A percentile compares a stretch with the other conserved stretches of the same genome.
Conservation (phyloP, 1,140 invertebrate species). For the Diorhabda sublineata region DNA sequence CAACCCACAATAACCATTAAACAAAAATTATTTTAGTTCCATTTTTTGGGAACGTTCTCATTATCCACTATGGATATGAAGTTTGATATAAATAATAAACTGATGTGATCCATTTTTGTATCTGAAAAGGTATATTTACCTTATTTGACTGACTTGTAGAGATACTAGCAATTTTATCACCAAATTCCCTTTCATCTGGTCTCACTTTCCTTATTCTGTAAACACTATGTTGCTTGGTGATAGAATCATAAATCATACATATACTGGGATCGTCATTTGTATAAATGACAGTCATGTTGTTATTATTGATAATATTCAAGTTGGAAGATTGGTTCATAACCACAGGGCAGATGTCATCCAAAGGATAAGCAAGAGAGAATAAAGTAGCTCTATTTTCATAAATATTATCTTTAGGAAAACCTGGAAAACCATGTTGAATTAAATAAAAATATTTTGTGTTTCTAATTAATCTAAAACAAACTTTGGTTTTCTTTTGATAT, state of each 20-base stretch:
- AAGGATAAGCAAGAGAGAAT: slow-evolving; percentile 81
- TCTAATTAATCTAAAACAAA: slow-evolving; percentile 20
- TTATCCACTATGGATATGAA: too few species aligned
- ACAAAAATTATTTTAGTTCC: too few species aligned
- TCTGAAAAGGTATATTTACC: slow-evolving; percentile 17
- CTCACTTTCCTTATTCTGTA: slow-evolving; percentile 75
- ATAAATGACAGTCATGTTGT: slow-evolving; percentile 52
- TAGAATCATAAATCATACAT: slow-evolving; percentile 69
- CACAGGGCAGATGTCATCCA: slow-evolving; percentile 84
- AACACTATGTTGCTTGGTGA: slow-evolving; percentile 72
- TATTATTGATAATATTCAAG: slow-evolving; percentile 53
- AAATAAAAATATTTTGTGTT: neutral
- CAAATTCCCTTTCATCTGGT: slow-evolving; percentile 57
- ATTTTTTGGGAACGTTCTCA: too few species aligned
- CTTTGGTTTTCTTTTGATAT: slow-evolving; percentile 60
- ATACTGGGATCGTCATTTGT: slow-evolving; percentile 54
- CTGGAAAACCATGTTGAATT: slow-evolving; percentile 23
- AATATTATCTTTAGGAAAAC: slow-evolving; percentile 33
- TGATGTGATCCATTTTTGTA: too few species aligned
- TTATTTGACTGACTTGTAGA: slow-evolving; percentile 31
- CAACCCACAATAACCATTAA: too few species aligned
- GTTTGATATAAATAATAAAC: too few species aligned
- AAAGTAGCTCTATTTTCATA: slow-evolving; percentile 57
- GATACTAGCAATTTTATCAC: slow-evolving; percentile 39
- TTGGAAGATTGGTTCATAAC: slow-evolving; percentile 62